phyloP scores from a whole-genome alignment of 2,888 invertebrate species.

The Lydus trimaculatus region DNA sequence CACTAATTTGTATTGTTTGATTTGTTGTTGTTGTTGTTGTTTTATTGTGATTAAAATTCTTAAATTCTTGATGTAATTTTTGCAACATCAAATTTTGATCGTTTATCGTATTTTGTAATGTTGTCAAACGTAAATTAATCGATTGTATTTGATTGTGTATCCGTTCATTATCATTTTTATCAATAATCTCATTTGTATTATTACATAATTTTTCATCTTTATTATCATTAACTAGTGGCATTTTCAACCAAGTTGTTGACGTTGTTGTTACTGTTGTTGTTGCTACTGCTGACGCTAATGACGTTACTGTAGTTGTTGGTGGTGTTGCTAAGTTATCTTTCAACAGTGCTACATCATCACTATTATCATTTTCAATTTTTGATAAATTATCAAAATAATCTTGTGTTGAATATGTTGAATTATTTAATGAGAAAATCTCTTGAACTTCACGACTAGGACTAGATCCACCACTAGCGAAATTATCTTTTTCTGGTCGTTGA shows the following conservation, averaged over 20 bases:
- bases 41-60: constrained; percentile 39
- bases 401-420: constrained; percentile 51
- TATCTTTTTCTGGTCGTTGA: constrained; percentile 54
- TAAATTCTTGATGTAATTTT: constrained; percentile 51
- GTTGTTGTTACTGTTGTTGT: background rate
- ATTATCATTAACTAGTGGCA: constrained; percentile 44
- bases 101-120: constrained; percentile 51
- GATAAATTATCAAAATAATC: constrained; percentile 55
- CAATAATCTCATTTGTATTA: constrained; percentile 24
- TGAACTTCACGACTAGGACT: constrained; percentile 91
- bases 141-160: constrained; percentile 48
- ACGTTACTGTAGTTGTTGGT: constrained; percentile 23
- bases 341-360: constrained; percentile 29
- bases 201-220: constrained; percentile 36
- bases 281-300: constrained; percentile 25
- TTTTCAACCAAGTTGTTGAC: constrained; percentile 45
- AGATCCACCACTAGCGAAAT: constrained; percentile 80
- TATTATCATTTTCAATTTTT: constrained; percentile 38
- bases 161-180: constrained; percentile 32
- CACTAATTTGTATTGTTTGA: constrained; percentile 22
- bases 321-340: constrained; percentile 35
- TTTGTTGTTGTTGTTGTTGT: constrained; percentile 36
- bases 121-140: constrained; percentile 50
- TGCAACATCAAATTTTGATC: constrained; percentile 54
- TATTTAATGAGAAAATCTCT: constrained; percentile 80